Base-by-base conservation (phyloP, 2,888 invertebrate genomes). In the Lithophane leautieri region DNA sequence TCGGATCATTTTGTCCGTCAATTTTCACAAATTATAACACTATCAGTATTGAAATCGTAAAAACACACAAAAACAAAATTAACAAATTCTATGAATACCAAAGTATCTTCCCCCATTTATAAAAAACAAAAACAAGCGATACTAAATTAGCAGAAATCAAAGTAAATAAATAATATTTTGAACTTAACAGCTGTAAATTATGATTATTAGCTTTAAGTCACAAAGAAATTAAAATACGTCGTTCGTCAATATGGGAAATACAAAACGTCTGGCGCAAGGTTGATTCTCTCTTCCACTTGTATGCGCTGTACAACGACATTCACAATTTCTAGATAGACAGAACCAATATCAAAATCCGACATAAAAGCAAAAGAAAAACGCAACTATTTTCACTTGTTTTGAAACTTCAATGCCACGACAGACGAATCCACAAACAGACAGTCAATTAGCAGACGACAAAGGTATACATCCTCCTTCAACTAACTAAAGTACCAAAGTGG, bases 61-160 rank as follows among this genome's bases (percentile, higher is more conserved):
- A n/a, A 16, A 16, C 6, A 34, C 42, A 40, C 40, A 62, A 2
- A 6, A 60, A 12, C 25, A 28, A 28, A 54, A 42, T 1, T 1
- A 25, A 34, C 12, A 60, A 44, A 8, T 25, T 67, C 19, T 42
- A 1, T 2, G 9, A n/a, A 52, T 76, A 58, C 2, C 56, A 34
- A 44, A 44, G 22, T 60, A 44, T 77, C 67, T 34, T 40, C 22
- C 34, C 34, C 19, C 71, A 28, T 54, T 50, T 63, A 47, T 28
- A 7, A 67, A 67, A 28, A 81, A 80, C 81, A 80, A 74, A 66
- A 80, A 81, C 75, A 81, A 66, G 11, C 2, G 81, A 74, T 74
- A 44, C 4, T 28, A 34, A 62, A 44, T 67, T 40, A 40, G 8
- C 25, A 58, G 61, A 52, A 63, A 56, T 67, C 19, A 25, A 14